phyloP scores from a whole-genome alignment of 2,888 invertebrate species.

The Tricholauxania praeusta region DNA sequence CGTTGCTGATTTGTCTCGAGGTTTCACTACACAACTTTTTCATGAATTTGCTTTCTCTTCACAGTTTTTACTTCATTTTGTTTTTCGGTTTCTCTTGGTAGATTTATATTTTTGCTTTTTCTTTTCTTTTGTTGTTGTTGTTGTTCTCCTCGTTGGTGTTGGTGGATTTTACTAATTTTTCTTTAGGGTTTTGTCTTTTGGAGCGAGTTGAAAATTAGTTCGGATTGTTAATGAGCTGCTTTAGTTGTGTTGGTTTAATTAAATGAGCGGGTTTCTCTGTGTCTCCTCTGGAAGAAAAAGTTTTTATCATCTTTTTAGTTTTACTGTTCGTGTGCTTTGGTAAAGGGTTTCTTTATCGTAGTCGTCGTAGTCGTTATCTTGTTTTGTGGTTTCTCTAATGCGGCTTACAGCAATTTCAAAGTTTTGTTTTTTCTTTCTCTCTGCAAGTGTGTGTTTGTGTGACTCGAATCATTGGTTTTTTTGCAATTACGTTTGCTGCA shows the following conservation, averaged over 20 bases:
- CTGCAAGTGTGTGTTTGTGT: too few species aligned
- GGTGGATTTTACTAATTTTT: constrained; percentile 25
- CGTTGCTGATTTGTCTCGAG: too few species aligned
- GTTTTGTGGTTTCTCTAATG: too few species aligned
- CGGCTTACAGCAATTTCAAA: too few species aligned
- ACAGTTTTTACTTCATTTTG: neutral
- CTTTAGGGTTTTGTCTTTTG: constrained; percentile 25
- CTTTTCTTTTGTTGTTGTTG: constrained; percentile 1
- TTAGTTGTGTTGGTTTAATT: constrained; percentile 33
- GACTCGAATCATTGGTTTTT: too few species aligned
- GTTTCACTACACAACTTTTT: too few species aligned
- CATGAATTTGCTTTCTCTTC: too few species aligned
- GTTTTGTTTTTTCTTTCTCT: too few species aligned
- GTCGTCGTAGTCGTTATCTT: neutral
- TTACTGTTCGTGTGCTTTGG: neutral
- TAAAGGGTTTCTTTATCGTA: neutral
- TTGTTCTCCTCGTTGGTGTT: constrained; percentile 21
- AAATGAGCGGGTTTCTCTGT: constrained; percentile 19
- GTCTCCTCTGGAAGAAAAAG: neutral
- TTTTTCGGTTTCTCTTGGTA: constrained; percentile 12
- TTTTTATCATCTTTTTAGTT: neutral
- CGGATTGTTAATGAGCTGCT: constrained; percentile 36
- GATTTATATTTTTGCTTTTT: constrained; percentile 7
- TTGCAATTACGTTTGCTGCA: too few species aligned
- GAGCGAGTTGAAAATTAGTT: constrained; percentile 36